Base-by-base conservation (phyloP, 2,888 invertebrate species). In the Ypsolopha sequella region DNA sequence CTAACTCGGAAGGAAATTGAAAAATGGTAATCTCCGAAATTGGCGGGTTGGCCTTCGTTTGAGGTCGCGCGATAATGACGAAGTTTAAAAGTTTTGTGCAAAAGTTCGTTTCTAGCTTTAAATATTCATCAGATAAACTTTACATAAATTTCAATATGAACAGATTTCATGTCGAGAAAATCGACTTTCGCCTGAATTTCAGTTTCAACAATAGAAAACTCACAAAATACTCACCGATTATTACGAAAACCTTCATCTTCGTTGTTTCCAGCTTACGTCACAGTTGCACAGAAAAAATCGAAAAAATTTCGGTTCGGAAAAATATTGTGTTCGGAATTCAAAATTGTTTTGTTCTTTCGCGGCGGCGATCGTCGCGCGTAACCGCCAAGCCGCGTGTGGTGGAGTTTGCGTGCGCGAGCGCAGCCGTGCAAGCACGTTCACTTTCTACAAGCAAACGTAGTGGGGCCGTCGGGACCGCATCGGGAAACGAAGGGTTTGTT, bases 401-500 rank as follows among this genome's bases (percentile, higher is more conserved):
- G 10, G 47, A 9, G 9, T 9, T 39, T 53, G 46, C 49, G 61
- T 56, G 59, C 67, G 68, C 69, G 64, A 65, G 58, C 56, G 65
- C 64, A 61, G 62, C 61, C 63, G 66, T 59, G 57, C 56, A 41
- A 55, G 54, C 66, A 75, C 85, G 66, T 84, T 86, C 85, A 85
- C 85, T 86, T 86, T 86, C 85, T 81, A 80, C 64, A 43, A 24
- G 24, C n/a, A 43, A 48, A 49, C 49, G 66, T 80, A 68, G 84
- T 73, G 80, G 81, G 81, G 82, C 64, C 46, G 45, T 65, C 11
- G 45, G 51, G 63, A 60, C 64, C 64, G 24, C 4, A 68, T 64
- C 67, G 75, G 82, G 76, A 80, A 80, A 68, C 66, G 56, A 60
- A 76, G 75, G 80, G 80, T 80, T 79, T 81, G 75, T 77, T 82